These are phyloP conservation scores for Plutomurus gul DNA, from an alignment of 1,140 invertebrate species.

Conservation along the genomic window DNA sequence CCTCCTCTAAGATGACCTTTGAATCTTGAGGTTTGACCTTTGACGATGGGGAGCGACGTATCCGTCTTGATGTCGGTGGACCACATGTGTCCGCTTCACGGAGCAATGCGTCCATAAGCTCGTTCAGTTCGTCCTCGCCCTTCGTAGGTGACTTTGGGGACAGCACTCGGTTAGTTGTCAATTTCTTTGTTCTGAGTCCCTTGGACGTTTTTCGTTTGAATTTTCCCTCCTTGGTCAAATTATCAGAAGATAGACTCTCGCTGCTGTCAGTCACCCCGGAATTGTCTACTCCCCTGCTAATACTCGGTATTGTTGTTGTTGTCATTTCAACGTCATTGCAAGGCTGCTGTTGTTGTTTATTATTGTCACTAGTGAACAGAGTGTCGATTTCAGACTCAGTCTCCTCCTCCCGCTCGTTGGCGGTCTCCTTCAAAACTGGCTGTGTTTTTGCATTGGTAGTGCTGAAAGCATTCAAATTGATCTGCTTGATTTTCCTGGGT, in stretches of 20 bases:
- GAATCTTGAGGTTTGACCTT: background rate
- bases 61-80: background rate
- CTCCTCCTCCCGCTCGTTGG: background rate
- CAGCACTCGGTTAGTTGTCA: constrained; percentile 15
- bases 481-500: constrained; percentile 49
- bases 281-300: no score
- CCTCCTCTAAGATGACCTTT: background rate
- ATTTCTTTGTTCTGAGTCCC: background rate
- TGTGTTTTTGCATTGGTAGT: background rate
- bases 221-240: background rate
- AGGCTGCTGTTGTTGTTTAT: no score
- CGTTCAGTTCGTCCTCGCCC: constrained; percentile 48
- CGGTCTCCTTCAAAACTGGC: background rate
- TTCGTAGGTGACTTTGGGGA: background rate
- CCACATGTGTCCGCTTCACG: constrained; percentile 50
- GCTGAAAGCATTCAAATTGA: constrained; percentile 49
- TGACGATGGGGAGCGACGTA: background rate
- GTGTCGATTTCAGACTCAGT: background rate
- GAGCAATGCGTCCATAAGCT: constrained; percentile 50
- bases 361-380: no score
- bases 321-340: no score
- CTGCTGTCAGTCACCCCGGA: background rate
- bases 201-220: background rate
- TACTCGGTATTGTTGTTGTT: no score
- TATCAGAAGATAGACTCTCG: background rate